Evolutionary conservation across 2,888 invertebrate genomes (phyloP).

Genomic region (Chaetoderma sp.): DNA sequence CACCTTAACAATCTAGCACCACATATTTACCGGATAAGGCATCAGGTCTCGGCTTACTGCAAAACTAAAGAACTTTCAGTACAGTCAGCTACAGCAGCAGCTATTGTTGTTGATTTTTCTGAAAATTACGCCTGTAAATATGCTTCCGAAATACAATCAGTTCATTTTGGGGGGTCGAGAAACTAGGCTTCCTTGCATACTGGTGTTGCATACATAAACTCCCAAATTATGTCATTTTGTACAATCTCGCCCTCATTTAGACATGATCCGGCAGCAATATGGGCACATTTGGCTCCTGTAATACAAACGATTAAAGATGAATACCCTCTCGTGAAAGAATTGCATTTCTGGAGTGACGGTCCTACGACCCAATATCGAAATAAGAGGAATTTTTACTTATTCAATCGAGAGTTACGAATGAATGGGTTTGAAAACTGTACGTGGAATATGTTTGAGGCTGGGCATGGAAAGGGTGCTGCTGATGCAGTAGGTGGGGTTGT

Average conservation of each 20-base stretch:
- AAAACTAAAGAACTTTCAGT: too few relatives aligned
- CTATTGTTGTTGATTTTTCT: conserved; percentile 60
- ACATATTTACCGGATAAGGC: too few relatives aligned
- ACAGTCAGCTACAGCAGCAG: too few relatives aligned
- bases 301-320: conserved; percentile 19
- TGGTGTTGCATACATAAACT: conserved; percentile 2
- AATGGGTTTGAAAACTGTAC: conserved; percentile 25
- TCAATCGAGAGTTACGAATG: conserved; percentile 25
- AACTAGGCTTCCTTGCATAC: conserved; percentile 3
- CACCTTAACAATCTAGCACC: too few relatives aligned
- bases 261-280: conserved; percentile 66
- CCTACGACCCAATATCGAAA: conserved; percentile 64
- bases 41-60: too few relatives aligned
- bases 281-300: conserved; percentile 64
- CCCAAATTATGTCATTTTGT: conserved; percentile 39
- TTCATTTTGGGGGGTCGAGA: conserved; percentile 39
- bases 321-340: conserved; percentile 21
- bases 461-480: conserved; percentile 63
- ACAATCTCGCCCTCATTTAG: conserved; percentile 55
- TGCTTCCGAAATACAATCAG: conserved; percentile 57
- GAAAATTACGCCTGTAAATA: conserved; percentile 62
- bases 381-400: conserved; percentile 64
- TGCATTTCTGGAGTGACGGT: conserved; percentile 46
- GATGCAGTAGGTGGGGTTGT: conserved; percentile 59
- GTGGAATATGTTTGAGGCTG: conserved; percentile 63